A percentile compares a stretch with the other conserved stretches of the same genome.
Evolutionary conservation across 2,888 invertebrate genomes (phyloP).

Genomic region (Petrolisthes cinctipes): DNA sequence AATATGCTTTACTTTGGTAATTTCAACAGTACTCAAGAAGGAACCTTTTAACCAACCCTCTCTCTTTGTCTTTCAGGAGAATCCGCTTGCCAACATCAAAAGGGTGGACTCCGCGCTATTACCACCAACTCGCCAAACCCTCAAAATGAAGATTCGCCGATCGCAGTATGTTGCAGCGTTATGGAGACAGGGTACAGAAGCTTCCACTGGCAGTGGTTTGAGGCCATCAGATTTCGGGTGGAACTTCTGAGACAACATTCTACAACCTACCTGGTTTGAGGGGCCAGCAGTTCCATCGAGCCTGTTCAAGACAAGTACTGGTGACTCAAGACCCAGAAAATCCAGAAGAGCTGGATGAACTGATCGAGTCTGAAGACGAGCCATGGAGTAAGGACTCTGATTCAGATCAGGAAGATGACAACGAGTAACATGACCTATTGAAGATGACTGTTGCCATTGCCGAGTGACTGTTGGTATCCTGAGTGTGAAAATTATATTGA

Average conservation of each 20-base stretch:
- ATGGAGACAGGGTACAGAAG: too few relatives aligned
- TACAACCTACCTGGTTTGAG: neutral
- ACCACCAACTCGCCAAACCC: too few relatives aligned
- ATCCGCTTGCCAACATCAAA: too few relatives aligned
- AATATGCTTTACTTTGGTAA: too few relatives aligned
- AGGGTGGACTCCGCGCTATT: too few relatives aligned
- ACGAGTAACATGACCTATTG: neutral
- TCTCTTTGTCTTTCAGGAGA: constrained; percentile 19
- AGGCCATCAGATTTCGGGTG: neutral
- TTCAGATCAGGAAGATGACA: constrained; percentile 16
- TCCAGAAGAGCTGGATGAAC: neutral
- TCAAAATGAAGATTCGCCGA: too few relatives aligned
- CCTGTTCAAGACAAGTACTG: too few relatives aligned
- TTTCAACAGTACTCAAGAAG: constrained; percentile 15
- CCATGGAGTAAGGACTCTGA: neutral
- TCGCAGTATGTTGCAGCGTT: too few relatives aligned
- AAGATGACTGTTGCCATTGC: too few relatives aligned
- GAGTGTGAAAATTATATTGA: too few relatives aligned
- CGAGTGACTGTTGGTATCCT: too few relatives aligned
- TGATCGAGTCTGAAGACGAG: neutral
- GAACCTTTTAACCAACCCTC: constrained; percentile 22
- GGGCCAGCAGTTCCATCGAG: neutral
- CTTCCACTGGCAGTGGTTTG: neutral
- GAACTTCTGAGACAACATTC: neutral
- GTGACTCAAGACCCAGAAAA: neutral